Conservation (phyloP, 2,888 invertebrate species). For the Poecilobothrus nobilitatus region DNA sequence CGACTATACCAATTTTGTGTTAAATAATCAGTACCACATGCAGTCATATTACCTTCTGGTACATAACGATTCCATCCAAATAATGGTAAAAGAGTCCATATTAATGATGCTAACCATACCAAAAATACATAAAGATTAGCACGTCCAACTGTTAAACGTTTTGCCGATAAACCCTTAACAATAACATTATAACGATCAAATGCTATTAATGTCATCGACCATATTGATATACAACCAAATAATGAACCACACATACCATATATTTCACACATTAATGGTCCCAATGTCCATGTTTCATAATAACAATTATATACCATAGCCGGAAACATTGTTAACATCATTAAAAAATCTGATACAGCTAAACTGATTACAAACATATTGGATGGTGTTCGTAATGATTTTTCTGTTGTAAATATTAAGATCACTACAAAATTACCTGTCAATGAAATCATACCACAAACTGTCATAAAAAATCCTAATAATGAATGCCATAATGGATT, state of each 20-base stretch:
- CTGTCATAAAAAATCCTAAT: constrained; percentile 53
- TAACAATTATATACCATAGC: constrained; percentile 59
- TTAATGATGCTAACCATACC: constrained; percentile 50
- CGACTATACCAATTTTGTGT: constrained; percentile 44
- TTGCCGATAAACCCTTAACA: constrained; percentile 53
- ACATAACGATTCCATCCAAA: constrained; percentile 58
- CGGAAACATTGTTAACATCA: constrained; percentile 55
- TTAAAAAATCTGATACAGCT: constrained; percentile 57
- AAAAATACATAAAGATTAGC: constrained; percentile 47
- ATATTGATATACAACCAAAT: constrained; percentile 58
- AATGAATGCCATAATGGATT: constrained; percentile 54
- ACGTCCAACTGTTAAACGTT: constrained; percentile 48
- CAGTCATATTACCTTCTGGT: constrained; percentile 55
- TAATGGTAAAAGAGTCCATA: constrained; percentile 52
- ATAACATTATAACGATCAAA: constrained; percentile 60
- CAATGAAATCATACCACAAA: constrained; percentile 50
- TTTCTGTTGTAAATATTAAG: constrained; percentile 61
- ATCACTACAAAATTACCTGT: constrained; percentile 46
- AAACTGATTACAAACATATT: constrained; percentile 59
- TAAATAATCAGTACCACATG: constrained; percentile 50
- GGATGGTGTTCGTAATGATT: constrained; percentile 53
- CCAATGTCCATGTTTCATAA: constrained; percentile 56
- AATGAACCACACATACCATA: constrained; percentile 57
- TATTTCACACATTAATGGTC: constrained; percentile 53
- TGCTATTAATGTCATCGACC: constrained; percentile 57